Evolutionary conservation across 2,888 invertebrate species (phyloP).

Genomic region (Nemotelus nigrinus): DNA sequence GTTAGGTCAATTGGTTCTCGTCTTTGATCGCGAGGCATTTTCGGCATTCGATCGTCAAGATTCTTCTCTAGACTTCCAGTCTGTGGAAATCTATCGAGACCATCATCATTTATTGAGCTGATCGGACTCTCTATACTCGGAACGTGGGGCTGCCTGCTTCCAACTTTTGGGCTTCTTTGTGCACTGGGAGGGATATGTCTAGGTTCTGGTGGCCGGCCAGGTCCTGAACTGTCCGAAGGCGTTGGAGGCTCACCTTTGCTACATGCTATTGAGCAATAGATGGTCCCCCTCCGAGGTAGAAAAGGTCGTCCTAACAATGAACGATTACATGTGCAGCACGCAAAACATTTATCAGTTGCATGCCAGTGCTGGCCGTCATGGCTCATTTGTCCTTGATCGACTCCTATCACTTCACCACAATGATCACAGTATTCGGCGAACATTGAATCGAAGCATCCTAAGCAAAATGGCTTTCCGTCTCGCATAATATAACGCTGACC

Average conservation of each 20-base stretch:
- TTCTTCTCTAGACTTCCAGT: constrained; percentile 59
- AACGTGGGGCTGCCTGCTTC: constrained; percentile 64
- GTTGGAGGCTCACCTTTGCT: constrained; percentile 91
- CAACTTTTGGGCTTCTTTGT: constrained; percentile 70
- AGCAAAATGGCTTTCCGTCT: constrained; percentile 92
- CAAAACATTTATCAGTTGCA: constrained; percentile 93
- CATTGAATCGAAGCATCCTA: constrained; percentile 94
- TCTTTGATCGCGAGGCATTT: constrained; percentile 67
- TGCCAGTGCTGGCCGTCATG: constrained; percentile 99
- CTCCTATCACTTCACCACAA: constrained; percentile 94
- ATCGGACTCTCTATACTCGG: constrained; percentile 60
- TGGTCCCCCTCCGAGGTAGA: constrained; percentile 89
- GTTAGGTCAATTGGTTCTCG: constrained; percentile 72
- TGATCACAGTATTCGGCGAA: constrained; percentile 98
- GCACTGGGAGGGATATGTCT: constrained; percentile 49
- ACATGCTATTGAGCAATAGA: constrained; percentile 95
- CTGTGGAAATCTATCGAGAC: constrained; percentile 63
- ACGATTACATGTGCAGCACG: constrained; percentile 87
- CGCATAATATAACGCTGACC: constrained; percentile 96
- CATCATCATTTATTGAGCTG: constrained; percentile 62
- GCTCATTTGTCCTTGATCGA: constrained; percentile 98
- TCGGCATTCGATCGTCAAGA: constrained; percentile 54
- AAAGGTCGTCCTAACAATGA: constrained; percentile 87
- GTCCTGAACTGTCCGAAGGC: constrained; percentile 84
- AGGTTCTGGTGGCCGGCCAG: constrained; percentile 69